phyloP scores from a whole-genome alignment of 2,113 vertebrate species.

The Mus musculus region DNA sequence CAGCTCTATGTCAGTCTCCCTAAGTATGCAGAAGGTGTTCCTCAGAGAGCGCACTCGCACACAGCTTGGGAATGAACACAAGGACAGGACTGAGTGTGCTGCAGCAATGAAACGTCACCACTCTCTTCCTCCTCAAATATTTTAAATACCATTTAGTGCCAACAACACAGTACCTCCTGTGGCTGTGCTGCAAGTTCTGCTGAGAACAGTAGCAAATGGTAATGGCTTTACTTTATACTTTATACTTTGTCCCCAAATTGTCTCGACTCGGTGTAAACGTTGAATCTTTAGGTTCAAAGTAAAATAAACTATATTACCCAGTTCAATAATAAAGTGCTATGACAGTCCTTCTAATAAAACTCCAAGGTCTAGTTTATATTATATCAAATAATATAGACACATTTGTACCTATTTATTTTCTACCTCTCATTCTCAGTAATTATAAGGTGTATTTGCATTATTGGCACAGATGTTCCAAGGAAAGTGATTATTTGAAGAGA shows the following conservation, averaged over 20 bases:
- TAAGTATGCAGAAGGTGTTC: slow-evolving; percentile 49
- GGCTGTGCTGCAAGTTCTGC: slow-evolving; percentile 59
- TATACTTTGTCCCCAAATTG: slow-evolving; percentile 17
- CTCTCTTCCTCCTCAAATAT: slow-evolving; percentile 80
- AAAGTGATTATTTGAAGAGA: neutral
- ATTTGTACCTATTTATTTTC: neutral
- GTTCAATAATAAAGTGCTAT: neutral
- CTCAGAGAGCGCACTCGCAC: slow-evolving; percentile 36
- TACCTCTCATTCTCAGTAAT: neutral
- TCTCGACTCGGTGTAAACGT: neutral
- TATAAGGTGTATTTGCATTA: neutral
- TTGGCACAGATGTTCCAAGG: neutral
- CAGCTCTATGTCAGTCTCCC: neutral
- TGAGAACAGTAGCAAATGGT: slow-evolving; percentile 59
- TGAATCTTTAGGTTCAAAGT: slow-evolving; percentile 35
- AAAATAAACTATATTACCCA: neutral
- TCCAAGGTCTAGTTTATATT: slow-evolving; percentile 34
- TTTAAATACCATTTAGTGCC: slow-evolving; percentile 80
- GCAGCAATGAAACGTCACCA: slow-evolving; percentile 81
- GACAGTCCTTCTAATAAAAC: neutral
- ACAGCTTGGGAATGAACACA: slow-evolving; percentile 70
- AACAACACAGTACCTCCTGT: slow-evolving; percentile 43
- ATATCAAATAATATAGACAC: neutral
- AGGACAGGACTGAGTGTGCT: slow-evolving; percentile 73
- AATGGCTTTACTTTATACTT: slow-evolving; percentile 66